Percentiles rank a stretch among this genome's conserved stretches.
Evolutionary conservation across 2,113 vertebrate genomes (phyloP).

Genomic region (Cardinalis cardinalis): DNA sequence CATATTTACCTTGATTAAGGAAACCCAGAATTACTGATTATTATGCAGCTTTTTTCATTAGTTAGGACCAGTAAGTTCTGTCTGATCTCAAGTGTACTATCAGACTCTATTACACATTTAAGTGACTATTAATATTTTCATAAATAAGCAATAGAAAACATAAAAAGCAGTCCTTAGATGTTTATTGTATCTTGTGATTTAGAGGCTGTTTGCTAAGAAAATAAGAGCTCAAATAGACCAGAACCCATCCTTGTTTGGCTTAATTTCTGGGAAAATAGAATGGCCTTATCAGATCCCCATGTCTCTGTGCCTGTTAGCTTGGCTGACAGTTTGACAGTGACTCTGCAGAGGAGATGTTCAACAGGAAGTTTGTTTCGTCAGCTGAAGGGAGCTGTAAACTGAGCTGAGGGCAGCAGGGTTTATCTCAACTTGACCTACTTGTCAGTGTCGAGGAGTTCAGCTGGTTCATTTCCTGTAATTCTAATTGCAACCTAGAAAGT

Average conservation of each 20-base stretch:
- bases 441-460: not conserved
- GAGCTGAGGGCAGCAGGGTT: constrained; percentile 23
- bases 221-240: constrained; percentile 28
- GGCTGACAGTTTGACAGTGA: constrained; percentile 50
- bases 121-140: not conserved
- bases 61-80: not conserved
- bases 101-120: not conserved
- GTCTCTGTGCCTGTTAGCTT: constrained; percentile 21
- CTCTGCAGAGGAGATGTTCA: constrained; percentile 19
- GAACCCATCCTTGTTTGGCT: constrained; percentile 52
- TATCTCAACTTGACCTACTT: constrained; percentile 60
- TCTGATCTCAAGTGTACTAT: not conserved
- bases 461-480: constrained; percentile 31
- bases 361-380: constrained; percentile 58
- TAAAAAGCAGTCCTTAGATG: not conserved
- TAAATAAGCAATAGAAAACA: not conserved
- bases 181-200: constrained; percentile 44
- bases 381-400: constrained; percentile 24
- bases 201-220: constrained; percentile 59
- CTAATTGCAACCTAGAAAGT: not conserved
- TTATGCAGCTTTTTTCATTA: not conserved
- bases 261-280: constrained; percentile 65
- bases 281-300: constrained; percentile 56
- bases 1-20: not conserved
- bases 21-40: not conserved